Evolutionary conservation across 2,888 invertebrate species (phyloP), one percentile per base, ranked within the genome.

Genomic region (Andrena trimmerana): DNA sequence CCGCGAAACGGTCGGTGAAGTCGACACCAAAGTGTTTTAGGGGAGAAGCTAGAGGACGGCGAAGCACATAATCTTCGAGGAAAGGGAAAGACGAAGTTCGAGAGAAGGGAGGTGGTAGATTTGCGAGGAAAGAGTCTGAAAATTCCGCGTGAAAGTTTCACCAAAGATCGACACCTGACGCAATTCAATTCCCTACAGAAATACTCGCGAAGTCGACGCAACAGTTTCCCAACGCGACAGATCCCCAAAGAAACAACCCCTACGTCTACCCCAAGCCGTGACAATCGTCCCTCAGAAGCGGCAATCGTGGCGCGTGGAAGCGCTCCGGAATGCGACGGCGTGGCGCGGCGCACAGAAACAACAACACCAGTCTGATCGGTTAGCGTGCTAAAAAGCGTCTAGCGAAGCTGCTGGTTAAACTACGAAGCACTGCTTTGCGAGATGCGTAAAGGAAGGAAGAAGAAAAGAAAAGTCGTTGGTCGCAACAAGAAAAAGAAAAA

Each of bases 331-430:
- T 27, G 24, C 54, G 54, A 54, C n/a, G 54, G 54, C 54, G 24
- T 54, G 20, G 54, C 54, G 54, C 20, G 54, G 8, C 57, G 24
- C 57, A 57, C 20, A 27, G 57, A 13, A 57, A 57, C 57, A 57
- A 20, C 57, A 57, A 10, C 52, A 57, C 24, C 57, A 57, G 27
- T 57, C 57, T 1, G 20, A 57, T 20, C 54, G 20, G 57, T 57
- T 57, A 57, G 57, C 57, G 20, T 57, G 20, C 10, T 24, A 24
- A 27, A 27, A 27, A 57, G 57, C 57, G 57, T 10, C 24, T 24
- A 57, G 57, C 57, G 27, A 8, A 24, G 54, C 24, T 57, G 42
- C 42, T 16, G 42, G 42, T 42, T 42, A 42, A 42, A 42, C 42
- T 42, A 42, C 42, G 42, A 27, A 57, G 57, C 57, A 27, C 57